Conservation (phyloP, 2,113 vertebrate species). For the Chamaea fasciata region DNA sequence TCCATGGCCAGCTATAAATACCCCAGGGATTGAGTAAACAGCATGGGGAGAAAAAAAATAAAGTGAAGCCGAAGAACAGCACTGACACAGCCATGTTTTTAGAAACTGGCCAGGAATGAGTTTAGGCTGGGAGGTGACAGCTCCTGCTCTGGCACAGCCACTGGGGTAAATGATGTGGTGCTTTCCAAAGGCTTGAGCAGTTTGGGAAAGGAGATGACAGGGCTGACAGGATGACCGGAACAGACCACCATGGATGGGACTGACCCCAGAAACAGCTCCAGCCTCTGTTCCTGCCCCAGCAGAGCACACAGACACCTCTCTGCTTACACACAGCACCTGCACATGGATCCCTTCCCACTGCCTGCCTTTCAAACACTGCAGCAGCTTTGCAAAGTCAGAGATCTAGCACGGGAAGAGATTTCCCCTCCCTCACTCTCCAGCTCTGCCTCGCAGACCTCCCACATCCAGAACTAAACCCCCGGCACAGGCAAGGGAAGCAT, state of each 20-base stretch:
- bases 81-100: neutral
- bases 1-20: slow-evolving; percentile 24
- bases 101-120: neutral
- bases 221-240: neutral
- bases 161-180: neutral
- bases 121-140: neutral
- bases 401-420: neutral
- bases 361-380: neutral
- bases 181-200: neutral
- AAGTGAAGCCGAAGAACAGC: neutral
- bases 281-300: neutral
- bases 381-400: neutral
- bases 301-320: neutral
- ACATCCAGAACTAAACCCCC: neutral
- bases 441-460: neutral
- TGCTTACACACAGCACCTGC: neutral
- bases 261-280: neutral
- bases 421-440: neutral
- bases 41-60: neutral
- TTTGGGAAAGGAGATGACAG: neutral
- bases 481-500: accelerated
- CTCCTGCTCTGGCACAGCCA: neutral
- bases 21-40: neutral
- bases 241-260: neutral
- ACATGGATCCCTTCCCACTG: accelerated